A percentile compares a stretch with the other conserved stretches of the same genome.
Evolutionary conservation across 2,113 vertebrate species (phyloP).

Genomic region (Hippolais icterina): DNA sequence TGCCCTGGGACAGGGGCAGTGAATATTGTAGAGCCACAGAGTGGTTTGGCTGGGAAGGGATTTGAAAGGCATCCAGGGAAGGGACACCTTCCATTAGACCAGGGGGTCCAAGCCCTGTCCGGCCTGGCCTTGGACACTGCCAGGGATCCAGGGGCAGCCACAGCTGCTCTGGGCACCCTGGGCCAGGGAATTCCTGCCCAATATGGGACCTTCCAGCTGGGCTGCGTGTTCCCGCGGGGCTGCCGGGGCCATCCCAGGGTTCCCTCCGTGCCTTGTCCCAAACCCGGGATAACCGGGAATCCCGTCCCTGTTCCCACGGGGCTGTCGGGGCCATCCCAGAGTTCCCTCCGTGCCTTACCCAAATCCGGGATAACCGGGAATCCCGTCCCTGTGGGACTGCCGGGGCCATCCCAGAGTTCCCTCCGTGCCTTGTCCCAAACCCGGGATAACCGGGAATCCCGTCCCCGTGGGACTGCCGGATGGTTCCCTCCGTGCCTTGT

Average conservation of each 20-base stretch:
- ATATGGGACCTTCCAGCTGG: accelerated
- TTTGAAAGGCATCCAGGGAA: accelerated
- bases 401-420: accelerated
- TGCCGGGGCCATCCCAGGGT: too few relatives aligned
- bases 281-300: too few relatives aligned
- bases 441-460: not conserved
- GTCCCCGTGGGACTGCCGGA: accelerated
- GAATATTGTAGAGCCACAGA: accelerated
- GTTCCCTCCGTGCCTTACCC: too few relatives aligned
- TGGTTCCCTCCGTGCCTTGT: accelerated
- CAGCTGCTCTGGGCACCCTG: not conserved
- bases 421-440: accelerated
- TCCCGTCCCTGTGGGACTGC: too few relatives aligned
- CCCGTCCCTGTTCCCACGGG: too few relatives aligned
- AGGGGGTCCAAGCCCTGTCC: accelerated
- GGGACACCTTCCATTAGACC: accelerated
- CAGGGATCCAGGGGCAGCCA: not conserved
- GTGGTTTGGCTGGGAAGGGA: not conserved
- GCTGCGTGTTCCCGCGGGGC: accelerated
- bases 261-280: too few relatives aligned
- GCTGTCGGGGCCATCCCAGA: accelerated
- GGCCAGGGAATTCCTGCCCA: not conserved
- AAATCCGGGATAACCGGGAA: too few relatives aligned
- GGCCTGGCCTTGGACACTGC: accelerated
- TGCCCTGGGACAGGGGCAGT: not conserved